Conservation (phyloP, 2,797 vertebrate genomes). For the Manis pentadactyla region DNA sequence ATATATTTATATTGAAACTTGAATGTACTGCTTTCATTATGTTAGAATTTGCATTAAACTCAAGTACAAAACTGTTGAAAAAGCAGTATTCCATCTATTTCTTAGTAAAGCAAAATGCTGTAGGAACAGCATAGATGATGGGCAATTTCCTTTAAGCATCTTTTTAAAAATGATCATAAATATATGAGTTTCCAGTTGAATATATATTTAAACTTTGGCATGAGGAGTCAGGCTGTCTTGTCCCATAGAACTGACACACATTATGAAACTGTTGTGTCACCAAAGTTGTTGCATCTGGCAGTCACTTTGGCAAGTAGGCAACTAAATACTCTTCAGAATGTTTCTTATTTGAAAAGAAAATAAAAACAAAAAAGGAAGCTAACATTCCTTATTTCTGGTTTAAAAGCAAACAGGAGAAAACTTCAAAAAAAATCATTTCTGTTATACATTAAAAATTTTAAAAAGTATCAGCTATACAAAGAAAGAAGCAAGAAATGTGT, state of each 20-base stretch:
- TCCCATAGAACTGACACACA: background rate
- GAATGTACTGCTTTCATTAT: background rate
- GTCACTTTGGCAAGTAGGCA: background rate
- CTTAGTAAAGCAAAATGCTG: background rate
- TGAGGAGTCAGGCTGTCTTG: background rate
- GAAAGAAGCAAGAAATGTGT: background rate
- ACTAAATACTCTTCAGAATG: background rate
- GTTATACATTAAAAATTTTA: background rate
- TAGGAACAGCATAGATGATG: background rate
- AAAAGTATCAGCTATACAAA: background rate
- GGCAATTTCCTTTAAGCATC: background rate
- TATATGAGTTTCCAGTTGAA: background rate
- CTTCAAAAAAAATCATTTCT: background rate
- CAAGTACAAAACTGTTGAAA: background rate
- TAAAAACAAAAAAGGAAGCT: background rate
- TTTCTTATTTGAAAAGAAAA: constrained; percentile 18
- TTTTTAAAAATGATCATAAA: background rate
- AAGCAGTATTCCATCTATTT: background rate
- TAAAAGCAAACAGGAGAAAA: background rate
- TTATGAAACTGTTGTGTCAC: background rate
- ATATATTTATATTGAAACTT: background rate
- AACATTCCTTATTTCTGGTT: fast-evolving
- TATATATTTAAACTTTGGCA: background rate
- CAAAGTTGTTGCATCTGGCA: too few species aligned
- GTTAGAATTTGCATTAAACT: background rate